Base-by-base conservation (phyloP, 1,140 invertebrate species). In the Cydia amplana region DNA sequence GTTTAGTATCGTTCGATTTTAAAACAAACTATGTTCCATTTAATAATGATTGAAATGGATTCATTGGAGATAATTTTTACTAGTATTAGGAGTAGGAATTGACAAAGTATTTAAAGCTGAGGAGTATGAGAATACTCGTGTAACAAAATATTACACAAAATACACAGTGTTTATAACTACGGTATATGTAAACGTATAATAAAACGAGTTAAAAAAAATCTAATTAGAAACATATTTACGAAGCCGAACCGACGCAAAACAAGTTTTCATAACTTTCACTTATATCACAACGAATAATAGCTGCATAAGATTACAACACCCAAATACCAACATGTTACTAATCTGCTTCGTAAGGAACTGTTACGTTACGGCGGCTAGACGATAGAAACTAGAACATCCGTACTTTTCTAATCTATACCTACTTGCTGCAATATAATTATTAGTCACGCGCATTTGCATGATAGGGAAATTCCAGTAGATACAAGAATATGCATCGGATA, bases 211-310 rank as follows among this genome's bases (percentile, higher is more conserved):
- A 6, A 55, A 55, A 18, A 55, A 16, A 49, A n/a, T 16, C 4
- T 2, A 16, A 20, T 60, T 20, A 20, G 18, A 60, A 60, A 20
- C 18, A 20, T 2, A 1, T 65, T 65, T 65, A 65, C 63, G 28
- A 32, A 65, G 25, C 25, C 5, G 0, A 32, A 4, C 25, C 28
- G 64, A 67, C 5, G 14, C 28, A 67, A 32, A 67, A 67, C 64
- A 36, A 67, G 64, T 32, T 7, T 67, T 28, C 23, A 67, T 36
- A 67, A 36, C 64, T 67, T 67, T 67, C 64, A 67, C 64, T 67
- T 67, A 36, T 36, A 67, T 67, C 64, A 67, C n/a, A 60, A 23
- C n/a, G 6, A 60, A 9, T 55, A 55, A 60, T 60, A 60, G 55
- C 55, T 60, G 18, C 55, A 60, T 23, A 23, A 23, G 55, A 60